Base-by-base conservation (phyloP, 1,140 invertebrate genomes). In the Lordiphosa collinella region DNA sequence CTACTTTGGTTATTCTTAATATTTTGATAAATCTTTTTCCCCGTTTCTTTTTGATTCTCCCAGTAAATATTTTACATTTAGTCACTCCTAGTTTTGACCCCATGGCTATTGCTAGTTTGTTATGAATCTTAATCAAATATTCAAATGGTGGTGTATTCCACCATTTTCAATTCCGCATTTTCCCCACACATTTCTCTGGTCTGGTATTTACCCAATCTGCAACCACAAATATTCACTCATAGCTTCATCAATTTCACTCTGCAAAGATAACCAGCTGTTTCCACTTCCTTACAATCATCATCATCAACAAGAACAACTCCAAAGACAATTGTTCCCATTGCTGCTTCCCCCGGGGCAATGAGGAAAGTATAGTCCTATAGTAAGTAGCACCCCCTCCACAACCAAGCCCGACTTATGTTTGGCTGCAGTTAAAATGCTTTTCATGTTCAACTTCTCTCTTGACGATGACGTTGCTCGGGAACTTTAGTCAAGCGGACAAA, bases 401-500 rank as follows among this genome's bases (percentile, higher is more conserved):
- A 9, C 14, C 36, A 22, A 22, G 18, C 18, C 18, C 18, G 4
- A 11, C 29, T 18, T 4, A 51, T 35, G 44, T 12, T 41, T 35
- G 34, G 61, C 34, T 61, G 76, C 76, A 82, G 58, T 69, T 80
- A 80, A 80, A 80, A 80, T 67, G 76, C 58, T 80, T 82, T 80
- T 58, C 71, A 82, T 80, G 76, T 80, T 62, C 68, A 71, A 71
- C 55, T 40, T 53, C 62, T 48, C 38, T 44, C 41, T 44, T 44
- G 35, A 50, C 13, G 13, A 35, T 50, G 51, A 32, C 46, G 14
- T 35, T 47, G 44, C 31, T 46, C 34, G 29, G 47, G 35, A 68
- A 74, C 74, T 74, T 54, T 69, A 56, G 46, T 70, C 59, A 51
- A 64, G 60, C 75, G 46, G 65, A 80, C 69, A 79, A 79, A 80